phyloP scores from a whole-genome alignment of 2,888 invertebrate genomes.

The Protonemura montana region DNA sequence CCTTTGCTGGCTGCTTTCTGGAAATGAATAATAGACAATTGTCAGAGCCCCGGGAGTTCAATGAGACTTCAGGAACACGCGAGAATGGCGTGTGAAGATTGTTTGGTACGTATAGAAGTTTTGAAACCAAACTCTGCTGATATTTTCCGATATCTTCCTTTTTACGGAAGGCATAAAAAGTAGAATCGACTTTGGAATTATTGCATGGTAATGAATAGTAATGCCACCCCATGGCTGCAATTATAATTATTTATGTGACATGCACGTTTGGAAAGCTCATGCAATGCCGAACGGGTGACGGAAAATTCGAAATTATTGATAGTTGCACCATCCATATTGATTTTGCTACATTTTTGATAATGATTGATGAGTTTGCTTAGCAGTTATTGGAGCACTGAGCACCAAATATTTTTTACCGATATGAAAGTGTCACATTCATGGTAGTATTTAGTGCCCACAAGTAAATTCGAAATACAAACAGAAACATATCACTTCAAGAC shows the following conservation, averaged over 20 bases:
- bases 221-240: background rate
- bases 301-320: background rate
- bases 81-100: background rate
- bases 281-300: background rate
- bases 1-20: slow-evolving; percentile 64
- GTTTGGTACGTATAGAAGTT: background rate
- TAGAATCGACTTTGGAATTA: background rate
- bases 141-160: background rate
- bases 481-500: background rate
- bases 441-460: background rate
- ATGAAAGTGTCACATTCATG: background rate
- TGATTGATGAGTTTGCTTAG: slow-evolving; percentile 2
- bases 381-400: background rate
- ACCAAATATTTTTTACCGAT: background rate
- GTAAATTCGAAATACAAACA: background rate
- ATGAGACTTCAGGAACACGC: background rate
- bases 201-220: background rate
- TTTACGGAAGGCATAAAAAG: background rate
- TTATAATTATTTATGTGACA: slow-evolving; percentile 12
- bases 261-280: background rate
- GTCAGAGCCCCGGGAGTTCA: background rate
- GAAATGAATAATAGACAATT: slow-evolving; percentile 48
- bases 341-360: background rate
- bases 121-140: no score
- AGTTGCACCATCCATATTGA: background rate